phyloP scores from a whole-genome alignment of 2,888 invertebrate genomes.

The Uropetala carovei region DNA sequence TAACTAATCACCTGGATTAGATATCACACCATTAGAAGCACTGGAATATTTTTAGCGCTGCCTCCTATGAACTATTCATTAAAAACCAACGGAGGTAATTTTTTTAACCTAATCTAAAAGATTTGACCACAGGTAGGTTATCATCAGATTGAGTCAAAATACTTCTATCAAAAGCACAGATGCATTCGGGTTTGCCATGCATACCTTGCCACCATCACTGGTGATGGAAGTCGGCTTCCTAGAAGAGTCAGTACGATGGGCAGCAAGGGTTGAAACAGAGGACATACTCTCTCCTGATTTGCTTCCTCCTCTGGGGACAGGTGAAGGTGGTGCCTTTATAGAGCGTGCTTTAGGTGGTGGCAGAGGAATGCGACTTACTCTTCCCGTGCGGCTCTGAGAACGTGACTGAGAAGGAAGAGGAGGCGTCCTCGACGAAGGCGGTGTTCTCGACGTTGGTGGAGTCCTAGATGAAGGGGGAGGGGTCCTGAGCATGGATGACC shows the following conservation, averaged over 20 bases:
- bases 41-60: too few relatives aligned
- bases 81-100: too few relatives aligned
- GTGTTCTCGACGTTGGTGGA: background rate
- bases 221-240: slow-evolving; percentile 39
- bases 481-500: background rate
- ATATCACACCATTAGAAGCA: too few relatives aligned
- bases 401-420: slow-evolving; percentile 20
- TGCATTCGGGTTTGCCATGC: background rate
- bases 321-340: slow-evolving; percentile 15
- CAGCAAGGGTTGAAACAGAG: slow-evolving; percentile 28
- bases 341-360: slow-evolving; percentile 41
- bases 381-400: slow-evolving; percentile 39
- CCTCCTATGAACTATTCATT: too few relatives aligned
- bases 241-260: slow-evolving; percentile 1
- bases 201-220: slow-evolving; percentile 42
- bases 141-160: too few relatives aligned
- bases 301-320: slow-evolving; percentile 4
- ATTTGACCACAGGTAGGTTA: too few relatives aligned
- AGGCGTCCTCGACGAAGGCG: slow-evolving; percentile 24
- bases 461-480: slow-evolving; percentile 25
- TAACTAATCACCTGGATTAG: too few relatives aligned
- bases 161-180: too few relatives aligned
- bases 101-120: too few relatives aligned
- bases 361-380: slow-evolving; percentile 63
- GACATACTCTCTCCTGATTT: slow-evolving; percentile 45